Percentiles rank a stretch among this genome's conserved stretches.
phyloP scores from a whole-genome alignment of 1,140 invertebrate species.

The Drosophila kurseongensis region DNA sequence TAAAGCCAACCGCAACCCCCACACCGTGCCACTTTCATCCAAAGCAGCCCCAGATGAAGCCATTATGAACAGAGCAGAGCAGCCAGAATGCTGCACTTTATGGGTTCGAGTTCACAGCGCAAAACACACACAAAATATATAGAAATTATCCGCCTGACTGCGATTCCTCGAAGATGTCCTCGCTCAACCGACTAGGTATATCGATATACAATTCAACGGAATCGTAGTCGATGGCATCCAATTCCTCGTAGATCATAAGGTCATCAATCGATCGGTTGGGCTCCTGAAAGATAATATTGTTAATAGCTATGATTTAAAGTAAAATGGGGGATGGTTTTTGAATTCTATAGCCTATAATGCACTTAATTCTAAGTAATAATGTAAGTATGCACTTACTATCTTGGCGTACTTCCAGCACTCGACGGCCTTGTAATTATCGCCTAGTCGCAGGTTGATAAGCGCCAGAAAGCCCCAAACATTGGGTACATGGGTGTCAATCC shows the following conservation, averaged over 20 bases:
- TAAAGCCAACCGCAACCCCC: background rate
- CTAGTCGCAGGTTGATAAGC: slow-evolving; percentile 57
- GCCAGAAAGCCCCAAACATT: slow-evolving; percentile 71
- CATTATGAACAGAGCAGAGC: slow-evolving; percentile 20
- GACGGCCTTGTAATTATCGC: slow-evolving; percentile 59
- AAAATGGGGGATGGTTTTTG: no score
- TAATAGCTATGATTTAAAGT: background rate
- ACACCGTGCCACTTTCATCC: slow-evolving; percentile 6
- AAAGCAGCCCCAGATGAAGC: slow-evolving; percentile 25
- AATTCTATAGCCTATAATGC: no score
- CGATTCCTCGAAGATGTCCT: background rate
- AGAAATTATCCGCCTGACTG: slow-evolving; percentile 3
- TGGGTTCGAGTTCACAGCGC: background rate
- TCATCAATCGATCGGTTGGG: slow-evolving; percentile 35
- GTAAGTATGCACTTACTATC: slow-evolving; percentile 37
- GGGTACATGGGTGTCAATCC: slow-evolving; percentile 50
- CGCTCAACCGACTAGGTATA: background rate
- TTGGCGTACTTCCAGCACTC: slow-evolving; percentile 75
- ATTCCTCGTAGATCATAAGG: slow-evolving; percentile 55
- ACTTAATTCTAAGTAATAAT: no score
- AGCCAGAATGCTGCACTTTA: slow-evolving; percentile 16
- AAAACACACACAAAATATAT: slow-evolving; percentile 28
- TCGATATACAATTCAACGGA: slow-evolving; percentile 61
- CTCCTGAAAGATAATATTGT: slow-evolving; percentile 29
- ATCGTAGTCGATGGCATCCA: slow-evolving; percentile 56